These are phyloP conservation scores for Reticulitermes lucifugus DNA, from an alignment of 2,888 invertebrate species.

Conservation along the genomic window DNA sequence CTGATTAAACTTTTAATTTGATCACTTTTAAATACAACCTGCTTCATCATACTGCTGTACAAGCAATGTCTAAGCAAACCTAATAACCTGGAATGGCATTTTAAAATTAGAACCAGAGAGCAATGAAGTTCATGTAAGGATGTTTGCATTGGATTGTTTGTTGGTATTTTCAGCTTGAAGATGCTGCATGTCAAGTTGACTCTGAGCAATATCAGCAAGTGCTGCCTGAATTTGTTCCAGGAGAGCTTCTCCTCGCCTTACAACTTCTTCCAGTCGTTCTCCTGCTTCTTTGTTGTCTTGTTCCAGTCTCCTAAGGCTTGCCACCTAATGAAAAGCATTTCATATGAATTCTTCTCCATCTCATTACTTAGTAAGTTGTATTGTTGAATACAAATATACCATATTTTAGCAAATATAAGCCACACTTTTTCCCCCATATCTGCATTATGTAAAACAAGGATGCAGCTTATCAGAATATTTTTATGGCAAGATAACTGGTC, in stretches of 20 bases:
- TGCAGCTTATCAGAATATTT: too few species aligned
- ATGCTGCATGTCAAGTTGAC: conserved; percentile 90
- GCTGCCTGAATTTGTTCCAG: conserved; percentile 91
- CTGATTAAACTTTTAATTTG: too few species aligned
- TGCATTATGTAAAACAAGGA: too few species aligned
- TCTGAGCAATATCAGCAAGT: conserved; percentile 92
- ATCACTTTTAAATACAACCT: too few species aligned
- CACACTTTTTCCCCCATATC: too few species aligned
- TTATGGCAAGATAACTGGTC: too few species aligned
- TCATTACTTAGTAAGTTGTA: too few species aligned
- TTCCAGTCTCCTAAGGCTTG: conserved; percentile 83
- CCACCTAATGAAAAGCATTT: conserved; percentile 57
- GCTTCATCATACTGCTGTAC: too few species aligned
- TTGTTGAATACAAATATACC: too few species aligned
- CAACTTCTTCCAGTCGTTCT: conserved; percentile 79
- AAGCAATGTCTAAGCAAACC: background rate
- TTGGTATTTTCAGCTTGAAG: conserved; percentile 57
- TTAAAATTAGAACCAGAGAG: background rate
- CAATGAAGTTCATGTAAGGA: conserved; percentile 2
- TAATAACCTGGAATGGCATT: background rate
- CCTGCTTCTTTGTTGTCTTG: conserved; percentile 94
- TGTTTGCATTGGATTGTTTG: conserved; percentile 6
- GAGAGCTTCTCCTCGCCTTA: conserved; percentile 86
- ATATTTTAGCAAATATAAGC: too few species aligned
- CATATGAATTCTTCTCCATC: too few species aligned